A percentile compares a stretch with the other conserved stretches of the same genome.
phyloP scores from a whole-genome alignment of 2,113 vertebrate genomes.

The Leuciscus idus region DNA sequence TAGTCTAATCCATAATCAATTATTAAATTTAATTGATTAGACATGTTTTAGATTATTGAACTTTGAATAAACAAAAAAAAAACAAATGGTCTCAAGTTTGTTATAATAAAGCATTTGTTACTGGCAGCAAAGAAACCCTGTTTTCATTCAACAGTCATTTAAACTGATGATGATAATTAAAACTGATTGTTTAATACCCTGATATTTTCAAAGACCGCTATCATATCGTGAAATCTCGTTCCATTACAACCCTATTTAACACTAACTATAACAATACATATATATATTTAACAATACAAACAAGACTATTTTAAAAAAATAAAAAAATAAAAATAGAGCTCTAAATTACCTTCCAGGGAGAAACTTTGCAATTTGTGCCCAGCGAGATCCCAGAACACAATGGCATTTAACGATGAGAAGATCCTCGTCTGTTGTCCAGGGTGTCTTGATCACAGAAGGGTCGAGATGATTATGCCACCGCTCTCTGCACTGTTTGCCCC shows the following conservation, averaged over 20 bases:
- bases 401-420: constrained; percentile 91
- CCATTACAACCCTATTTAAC: not conserved
- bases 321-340: not conserved
- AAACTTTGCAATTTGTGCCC: constrained; percentile 93
- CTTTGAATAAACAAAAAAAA: too few relatives aligned
- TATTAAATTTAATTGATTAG: too few relatives aligned
- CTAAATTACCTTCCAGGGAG: constrained; percentile 87
- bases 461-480: constrained; percentile 95
- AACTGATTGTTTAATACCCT: too few relatives aligned
- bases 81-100: too few relatives aligned
- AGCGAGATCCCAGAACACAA: constrained; percentile 88
- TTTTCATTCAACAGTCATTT: too few relatives aligned
- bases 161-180: too few relatives aligned
- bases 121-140: too few relatives aligned
- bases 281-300: not conserved
- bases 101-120: too few relatives aligned
- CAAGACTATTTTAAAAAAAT: not conserved
- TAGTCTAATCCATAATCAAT: too few relatives aligned
- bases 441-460: constrained; percentile 87
- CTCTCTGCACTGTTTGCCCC: constrained; percentile 92
- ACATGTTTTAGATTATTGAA: too few relatives aligned
- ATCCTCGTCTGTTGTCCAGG: constrained; percentile 92
- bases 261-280: not conserved
- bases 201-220: too few relatives aligned
- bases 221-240: too few relatives aligned